Evolutionary conservation across 2,113 vertebrate species (phyloP).

Genomic region (Sinocyclocheilus anshuiensis): DNA sequence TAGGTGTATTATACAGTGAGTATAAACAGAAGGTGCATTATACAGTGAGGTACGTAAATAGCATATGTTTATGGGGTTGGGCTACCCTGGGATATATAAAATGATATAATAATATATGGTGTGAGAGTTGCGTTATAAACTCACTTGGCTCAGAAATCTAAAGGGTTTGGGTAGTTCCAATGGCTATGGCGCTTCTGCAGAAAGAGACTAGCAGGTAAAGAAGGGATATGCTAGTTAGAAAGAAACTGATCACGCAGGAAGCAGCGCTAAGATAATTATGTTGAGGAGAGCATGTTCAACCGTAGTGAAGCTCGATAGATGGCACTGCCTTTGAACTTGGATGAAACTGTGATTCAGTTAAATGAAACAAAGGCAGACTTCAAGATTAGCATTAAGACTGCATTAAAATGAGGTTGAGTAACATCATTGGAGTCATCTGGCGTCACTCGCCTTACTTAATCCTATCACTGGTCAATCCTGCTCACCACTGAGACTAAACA

Average conservation of each 20-base stretch:
- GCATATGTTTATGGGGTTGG: no score
- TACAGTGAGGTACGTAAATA: no score
- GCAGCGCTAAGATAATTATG: constrained; percentile 30
- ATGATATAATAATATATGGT: no score
- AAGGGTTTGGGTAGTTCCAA: background rate
- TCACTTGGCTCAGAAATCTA: background rate
- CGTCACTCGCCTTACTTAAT: constrained; percentile 42
- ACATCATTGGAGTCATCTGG: constrained; percentile 44
- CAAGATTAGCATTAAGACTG: constrained; percentile 40
- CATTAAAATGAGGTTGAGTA: constrained; percentile 50
- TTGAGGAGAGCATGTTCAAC: background rate
- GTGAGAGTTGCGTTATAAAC: background rate
- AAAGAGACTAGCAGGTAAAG: background rate
- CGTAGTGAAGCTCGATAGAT: background rate
- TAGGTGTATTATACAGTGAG: no score
- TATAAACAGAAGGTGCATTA: no score
- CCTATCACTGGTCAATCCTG: no score
- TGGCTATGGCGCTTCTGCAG: background rate
- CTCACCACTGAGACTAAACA: no score
- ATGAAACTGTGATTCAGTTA: constrained; percentile 24
- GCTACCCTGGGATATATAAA: no score
- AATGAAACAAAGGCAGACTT: constrained; percentile 46
- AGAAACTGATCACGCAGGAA: constrained; percentile 14
- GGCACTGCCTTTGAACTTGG: background rate
- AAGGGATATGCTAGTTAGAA: background rate